Conservation (phyloP, 1,140 invertebrate species). For the Penaeus chinensis region DNA sequence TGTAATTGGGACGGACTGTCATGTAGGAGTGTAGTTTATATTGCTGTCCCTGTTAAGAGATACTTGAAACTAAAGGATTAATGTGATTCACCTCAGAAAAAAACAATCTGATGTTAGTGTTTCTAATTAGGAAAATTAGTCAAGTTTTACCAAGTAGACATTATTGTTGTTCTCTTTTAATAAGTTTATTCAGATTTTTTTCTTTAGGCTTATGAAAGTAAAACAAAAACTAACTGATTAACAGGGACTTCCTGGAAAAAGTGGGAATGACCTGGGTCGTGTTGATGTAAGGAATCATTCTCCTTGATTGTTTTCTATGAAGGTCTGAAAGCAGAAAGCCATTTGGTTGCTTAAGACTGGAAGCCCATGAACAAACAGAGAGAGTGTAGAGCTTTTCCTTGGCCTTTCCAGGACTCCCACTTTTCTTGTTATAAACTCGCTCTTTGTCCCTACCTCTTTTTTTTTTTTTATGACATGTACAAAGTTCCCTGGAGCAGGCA, state of each 20-base stretch:
- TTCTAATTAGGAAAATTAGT: no score
- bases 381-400: neutral
- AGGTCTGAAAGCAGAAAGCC: constrained; percentile 15
- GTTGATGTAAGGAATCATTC: neutral
- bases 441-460: constrained; percentile 16
- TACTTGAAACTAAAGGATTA: no score
- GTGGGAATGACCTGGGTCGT: neutral
- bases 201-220: no score
- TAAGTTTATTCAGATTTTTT: no score
- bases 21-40: no score
- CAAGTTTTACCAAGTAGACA: no score
- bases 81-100: no score
- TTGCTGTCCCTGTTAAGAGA: no score
- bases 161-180: no score
- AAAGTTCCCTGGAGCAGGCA: constrained; percentile 33
- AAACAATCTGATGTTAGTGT: no score
- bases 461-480: constrained; percentile 20
- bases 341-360: constrained; percentile 19
- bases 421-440: neutral
- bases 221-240: no score
- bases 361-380: neutral
- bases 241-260: neutral
- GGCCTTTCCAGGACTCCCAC: neutral
- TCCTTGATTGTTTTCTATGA: constrained; percentile 19
- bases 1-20: neutral